Evolutionary conservation across 2,888 invertebrate genomes (phyloP).

Genomic region (Catonia carolina): DNA sequence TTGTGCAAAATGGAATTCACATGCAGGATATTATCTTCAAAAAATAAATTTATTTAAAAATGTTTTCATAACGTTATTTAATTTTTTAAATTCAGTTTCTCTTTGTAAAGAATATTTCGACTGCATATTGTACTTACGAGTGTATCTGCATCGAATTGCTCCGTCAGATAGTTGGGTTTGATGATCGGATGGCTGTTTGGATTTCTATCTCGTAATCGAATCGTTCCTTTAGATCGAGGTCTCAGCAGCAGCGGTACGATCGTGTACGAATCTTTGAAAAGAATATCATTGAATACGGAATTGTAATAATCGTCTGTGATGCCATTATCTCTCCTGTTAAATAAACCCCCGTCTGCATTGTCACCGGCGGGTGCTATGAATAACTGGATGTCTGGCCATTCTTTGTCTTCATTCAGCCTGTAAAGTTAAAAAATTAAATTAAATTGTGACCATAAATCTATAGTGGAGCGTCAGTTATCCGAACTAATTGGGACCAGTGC

Average conservation of each 20-base stretch:
- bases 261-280: conserved; percentile 62
- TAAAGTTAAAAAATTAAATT: no score
- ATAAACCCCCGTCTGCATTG: conserved; percentile 69
- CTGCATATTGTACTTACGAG: conserved; percentile 33
- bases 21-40: no score
- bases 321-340: conserved; percentile 61
- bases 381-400: conserved; percentile 74
- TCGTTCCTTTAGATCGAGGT: conserved; percentile 62
- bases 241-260: conserved; percentile 63
- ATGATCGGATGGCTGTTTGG: conserved; percentile 72
- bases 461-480: no score
- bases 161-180: conserved; percentile 76
- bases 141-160: conserved; percentile 58
- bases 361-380: conserved; percentile 69
- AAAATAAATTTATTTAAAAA: no score
- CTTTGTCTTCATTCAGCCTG: conserved; percentile 52
- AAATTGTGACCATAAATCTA: no score
- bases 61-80: no score
- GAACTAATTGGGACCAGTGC: no score
- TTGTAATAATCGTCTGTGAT: conserved; percentile 60
- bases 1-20: no score
- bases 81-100: no score
- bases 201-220: conserved; percentile 60
- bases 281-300: conserved; percentile 60
- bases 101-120: no score